Evolutionary conservation across 2,888 invertebrate species (phyloP).

Genomic region (Pristionchus exspectatus): DNA sequence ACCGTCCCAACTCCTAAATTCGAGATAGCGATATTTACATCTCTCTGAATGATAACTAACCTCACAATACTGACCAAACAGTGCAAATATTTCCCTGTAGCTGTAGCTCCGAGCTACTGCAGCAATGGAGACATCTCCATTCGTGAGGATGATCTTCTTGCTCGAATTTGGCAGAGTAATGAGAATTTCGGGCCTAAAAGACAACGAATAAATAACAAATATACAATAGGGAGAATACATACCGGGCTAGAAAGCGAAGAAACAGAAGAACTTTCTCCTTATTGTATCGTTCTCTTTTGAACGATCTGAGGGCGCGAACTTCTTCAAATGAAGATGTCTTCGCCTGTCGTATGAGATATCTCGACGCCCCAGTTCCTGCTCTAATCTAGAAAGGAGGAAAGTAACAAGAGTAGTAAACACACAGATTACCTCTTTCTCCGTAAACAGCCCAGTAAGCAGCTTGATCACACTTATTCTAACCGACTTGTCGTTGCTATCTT

Average conservation of each 20-base stretch:
- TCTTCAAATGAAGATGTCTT: background rate
- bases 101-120: background rate
- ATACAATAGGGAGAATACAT: background rate
- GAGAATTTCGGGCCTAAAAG: background rate
- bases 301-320: background rate
- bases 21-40: background rate
- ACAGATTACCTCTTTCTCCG: background rate
- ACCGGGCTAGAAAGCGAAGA: background rate
- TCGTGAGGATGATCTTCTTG: background rate
- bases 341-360: background rate
- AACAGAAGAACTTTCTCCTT: background rate
- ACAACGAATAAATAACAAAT: background rate
- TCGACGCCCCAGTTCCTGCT: background rate
- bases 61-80: background rate
- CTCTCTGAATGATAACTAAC: background rate
- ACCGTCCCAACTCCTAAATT: background rate
- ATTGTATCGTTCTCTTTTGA: background rate
- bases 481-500: background rate
- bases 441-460: background rate
- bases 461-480: background rate
- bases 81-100: background rate
- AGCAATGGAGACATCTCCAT: background rate
- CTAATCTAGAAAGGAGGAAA: background rate
- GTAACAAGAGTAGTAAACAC: background rate
- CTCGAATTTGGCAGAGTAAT: background rate